phyloP scores from a whole-genome alignment of 1,140 invertebrate genomes.

The Colletes latitarsis region DNA sequence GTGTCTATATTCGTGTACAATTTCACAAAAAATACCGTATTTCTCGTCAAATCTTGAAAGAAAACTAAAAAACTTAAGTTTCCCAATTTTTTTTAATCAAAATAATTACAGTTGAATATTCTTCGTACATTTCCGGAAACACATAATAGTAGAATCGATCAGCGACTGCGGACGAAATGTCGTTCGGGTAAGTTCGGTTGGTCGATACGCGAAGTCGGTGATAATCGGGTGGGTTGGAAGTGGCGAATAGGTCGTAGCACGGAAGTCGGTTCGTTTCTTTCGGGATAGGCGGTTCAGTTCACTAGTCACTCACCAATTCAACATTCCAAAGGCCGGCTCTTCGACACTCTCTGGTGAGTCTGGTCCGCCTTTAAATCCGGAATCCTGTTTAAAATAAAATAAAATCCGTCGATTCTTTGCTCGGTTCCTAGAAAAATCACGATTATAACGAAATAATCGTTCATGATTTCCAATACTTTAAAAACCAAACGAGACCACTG shows the following conservation, averaged over 20 bases:
- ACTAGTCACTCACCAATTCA: constrained; percentile 81
- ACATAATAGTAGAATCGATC: constrained; percentile 5
- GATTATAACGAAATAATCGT: no score
- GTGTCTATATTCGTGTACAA: neutral
- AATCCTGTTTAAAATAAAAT: constrained; percentile 50
- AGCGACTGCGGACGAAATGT: constrained; percentile 21
- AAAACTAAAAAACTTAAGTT: neutral
- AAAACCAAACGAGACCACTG: no score
- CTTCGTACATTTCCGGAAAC: neutral
- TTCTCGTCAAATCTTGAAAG: rapidly evolving
- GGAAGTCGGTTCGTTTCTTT: constrained; percentile 62
- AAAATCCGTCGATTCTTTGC: neutral
- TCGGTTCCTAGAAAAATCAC: no score
- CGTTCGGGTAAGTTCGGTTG: constrained; percentile 77
- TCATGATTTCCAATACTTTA: no score
- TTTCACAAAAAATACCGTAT: neutral
- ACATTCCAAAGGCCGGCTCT: constrained; percentile 85
- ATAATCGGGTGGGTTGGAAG: constrained; percentile 46
- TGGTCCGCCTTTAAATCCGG: constrained; percentile 10
- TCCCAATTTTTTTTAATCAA: neutral
- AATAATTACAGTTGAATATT: neutral
- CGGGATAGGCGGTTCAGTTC: constrained; percentile 48
- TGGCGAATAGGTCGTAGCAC: constrained; percentile 58
- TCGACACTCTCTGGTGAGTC: constrained; percentile 84
- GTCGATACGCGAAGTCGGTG: constrained; percentile 74